Conservation (phyloP, 2,888 invertebrate species). For the Desoria tigrina region DNA sequence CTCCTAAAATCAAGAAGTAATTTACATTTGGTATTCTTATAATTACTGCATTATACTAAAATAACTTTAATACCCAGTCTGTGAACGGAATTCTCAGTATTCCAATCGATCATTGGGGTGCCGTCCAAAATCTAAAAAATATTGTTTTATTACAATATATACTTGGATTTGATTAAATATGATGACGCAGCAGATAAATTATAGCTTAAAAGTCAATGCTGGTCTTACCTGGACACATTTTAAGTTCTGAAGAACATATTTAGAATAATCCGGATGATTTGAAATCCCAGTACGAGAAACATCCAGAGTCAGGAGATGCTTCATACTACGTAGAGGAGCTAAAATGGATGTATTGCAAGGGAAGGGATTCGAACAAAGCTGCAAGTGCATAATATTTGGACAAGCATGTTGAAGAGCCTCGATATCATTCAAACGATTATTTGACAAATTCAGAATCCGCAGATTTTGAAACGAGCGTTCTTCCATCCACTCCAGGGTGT, state of each 20-base stretch:
- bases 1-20: constrained; percentile 19
- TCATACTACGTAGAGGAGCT: constrained; percentile 27
- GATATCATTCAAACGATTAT: constrained; percentile 45
- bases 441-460: constrained; percentile 46
- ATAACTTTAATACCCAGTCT: constrained; percentile 28
- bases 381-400: constrained; percentile 45
- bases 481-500: constrained; percentile 47
- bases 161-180: no score
- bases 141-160: not conserved
- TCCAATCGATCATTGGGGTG: constrained; percentile 37
- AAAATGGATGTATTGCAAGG: constrained; percentile 42
- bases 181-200: no score
- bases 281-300: constrained; percentile 42
- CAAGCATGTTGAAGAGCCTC: constrained; percentile 41
- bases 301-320: constrained; percentile 41
- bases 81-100: constrained; percentile 37
- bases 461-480: constrained; percentile 46
- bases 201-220: no score
- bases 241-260: constrained; percentile 38
- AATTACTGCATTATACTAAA: not conserved
- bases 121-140: constrained; percentile 41
- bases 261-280: constrained; percentile 46
- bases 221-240: constrained; percentile 38
- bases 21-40: not conserved
- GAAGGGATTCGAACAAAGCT: constrained; percentile 47